Evolutionary conservation across 2,888 invertebrate genomes (phyloP).

Genomic region (Smittia aterrima): DNA sequence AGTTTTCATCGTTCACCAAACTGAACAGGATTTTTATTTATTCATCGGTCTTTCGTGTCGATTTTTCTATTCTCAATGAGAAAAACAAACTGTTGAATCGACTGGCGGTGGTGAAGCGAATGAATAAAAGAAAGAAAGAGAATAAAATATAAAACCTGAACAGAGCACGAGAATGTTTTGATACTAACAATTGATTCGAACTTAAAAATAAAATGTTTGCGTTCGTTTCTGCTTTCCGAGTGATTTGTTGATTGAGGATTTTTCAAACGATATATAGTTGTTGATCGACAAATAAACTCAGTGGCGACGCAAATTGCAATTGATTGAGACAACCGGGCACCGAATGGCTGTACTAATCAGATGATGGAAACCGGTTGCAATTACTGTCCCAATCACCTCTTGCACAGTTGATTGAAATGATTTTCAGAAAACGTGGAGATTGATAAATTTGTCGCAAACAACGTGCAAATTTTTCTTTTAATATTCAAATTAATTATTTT

Average conservation of each 20-base stretch:
- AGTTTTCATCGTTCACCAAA: not conserved
- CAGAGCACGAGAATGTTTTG: not conserved
- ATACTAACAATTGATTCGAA: not conserved
- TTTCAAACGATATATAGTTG: conserved; percentile 7
- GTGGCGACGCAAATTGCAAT: not conserved
- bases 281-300: not conserved
- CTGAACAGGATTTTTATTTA: not conserved
- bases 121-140: not conserved
- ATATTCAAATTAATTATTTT: conserved; percentile 2
- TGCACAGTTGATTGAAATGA: not conserved
- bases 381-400: not conserved
- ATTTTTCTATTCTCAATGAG: not conserved
- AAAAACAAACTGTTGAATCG: no score
- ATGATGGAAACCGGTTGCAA: not conserved
- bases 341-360: not conserved
- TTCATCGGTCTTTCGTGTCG: not conserved
- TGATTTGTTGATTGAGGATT: not conserved
- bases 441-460: not conserved
- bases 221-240: not conserved
- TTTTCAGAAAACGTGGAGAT: not conserved
- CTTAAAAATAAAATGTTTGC: not conserved
- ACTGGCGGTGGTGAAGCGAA: no score
- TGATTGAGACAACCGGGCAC: conserved; percentile 2
- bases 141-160: not conserved
- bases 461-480: not conserved